Base-by-base conservation (phyloP, 1,140 invertebrate genomes). In the Berghia stephanieae region DNA sequence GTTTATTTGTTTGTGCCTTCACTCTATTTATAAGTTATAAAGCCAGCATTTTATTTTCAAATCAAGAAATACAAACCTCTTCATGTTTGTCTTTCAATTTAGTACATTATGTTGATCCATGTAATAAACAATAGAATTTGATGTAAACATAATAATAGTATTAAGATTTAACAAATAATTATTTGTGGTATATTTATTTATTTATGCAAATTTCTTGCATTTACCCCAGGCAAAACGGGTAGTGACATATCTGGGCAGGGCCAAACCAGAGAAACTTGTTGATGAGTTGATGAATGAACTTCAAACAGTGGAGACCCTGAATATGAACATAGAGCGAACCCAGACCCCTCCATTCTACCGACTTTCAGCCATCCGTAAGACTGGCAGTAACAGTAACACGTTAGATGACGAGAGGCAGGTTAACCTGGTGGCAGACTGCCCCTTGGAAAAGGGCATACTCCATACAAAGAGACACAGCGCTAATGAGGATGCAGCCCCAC, bases 301-400 rank as follows among this genome's bases (percentile, higher is more conserved):
- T 27, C 84, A 98, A 90, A 98, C 96, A 0, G 96, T 98, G 1
- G 97, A 99, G 89, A 98, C 96, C 0, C 90, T 98, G 3, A 97
- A 96, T 89, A 97, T 96, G 86, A 91, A 96, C 73, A 97, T 98
- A 81, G 97, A 98, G 88, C 91, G 97, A 66, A 99, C 96, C 0
- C 96, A 99, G 91, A 98, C 98, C 0, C 96, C 97, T 38, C 98
- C 98, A 0, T 99, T 98, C 90, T 99, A 98, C 90, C 92, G 97
- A 36, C 91, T 98, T 75, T 97, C 95, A 0, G 94, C 94, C n/a
- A 78, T 84, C 57, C 82, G 83, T 60, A 85, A 85, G 44, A 66
- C 79, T 27, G 78, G 81, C 16, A 66, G 78, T 21, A 57, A 71
- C 42, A 55, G 78, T 5, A 86, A 84, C 63, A 85, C 85, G 1